phyloP scores from a whole-genome alignment of 2,888 invertebrate species.

The Pyrrhosoma nymphula region DNA sequence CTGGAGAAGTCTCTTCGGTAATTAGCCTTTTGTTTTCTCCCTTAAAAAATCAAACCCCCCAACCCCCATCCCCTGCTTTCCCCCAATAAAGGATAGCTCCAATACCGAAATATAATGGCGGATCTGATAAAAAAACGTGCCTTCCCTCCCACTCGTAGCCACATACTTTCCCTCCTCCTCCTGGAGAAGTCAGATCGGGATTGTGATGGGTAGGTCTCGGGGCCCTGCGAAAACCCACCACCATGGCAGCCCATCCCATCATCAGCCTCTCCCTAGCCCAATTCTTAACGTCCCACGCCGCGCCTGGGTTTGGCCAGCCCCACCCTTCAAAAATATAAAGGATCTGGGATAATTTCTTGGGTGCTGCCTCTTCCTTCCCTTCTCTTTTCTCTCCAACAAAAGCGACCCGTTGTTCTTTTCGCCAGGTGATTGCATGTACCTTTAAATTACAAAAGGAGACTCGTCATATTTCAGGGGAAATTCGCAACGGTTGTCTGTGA shows the following conservation, averaged over 20 bases:
- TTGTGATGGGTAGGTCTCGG: neutral
- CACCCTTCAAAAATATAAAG: neutral
- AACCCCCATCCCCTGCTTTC: neutral
- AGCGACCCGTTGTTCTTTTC: constrained; percentile 12
- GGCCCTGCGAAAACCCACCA: neutral
- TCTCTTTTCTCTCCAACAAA: neutral
- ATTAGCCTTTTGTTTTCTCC: constrained; percentile 52
- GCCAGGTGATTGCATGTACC: neutral
- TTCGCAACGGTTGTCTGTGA: neutral
- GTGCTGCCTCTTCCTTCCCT: neutral
- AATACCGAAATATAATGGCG: constrained; percentile 48
- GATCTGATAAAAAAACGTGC: constrained; percentile 63
- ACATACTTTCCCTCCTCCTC: neutral
- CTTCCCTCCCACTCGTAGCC: neutral
- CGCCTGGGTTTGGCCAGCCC: neutral
- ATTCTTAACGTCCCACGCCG: neutral
- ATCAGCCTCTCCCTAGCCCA: neutral
- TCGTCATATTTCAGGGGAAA: neutral
- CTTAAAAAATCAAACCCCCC: neutral
- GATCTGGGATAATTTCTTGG: neutral
- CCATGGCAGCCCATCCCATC: neutral
- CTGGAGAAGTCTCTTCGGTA: neutral
- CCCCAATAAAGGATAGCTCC: constrained; percentile 33
- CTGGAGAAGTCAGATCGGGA: neutral
- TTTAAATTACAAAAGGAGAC: neutral